These are phyloP conservation scores for Drosophila paulistorum DNA, from an alignment of 1,140 invertebrate species.

Conservation along the genomic window DNA sequence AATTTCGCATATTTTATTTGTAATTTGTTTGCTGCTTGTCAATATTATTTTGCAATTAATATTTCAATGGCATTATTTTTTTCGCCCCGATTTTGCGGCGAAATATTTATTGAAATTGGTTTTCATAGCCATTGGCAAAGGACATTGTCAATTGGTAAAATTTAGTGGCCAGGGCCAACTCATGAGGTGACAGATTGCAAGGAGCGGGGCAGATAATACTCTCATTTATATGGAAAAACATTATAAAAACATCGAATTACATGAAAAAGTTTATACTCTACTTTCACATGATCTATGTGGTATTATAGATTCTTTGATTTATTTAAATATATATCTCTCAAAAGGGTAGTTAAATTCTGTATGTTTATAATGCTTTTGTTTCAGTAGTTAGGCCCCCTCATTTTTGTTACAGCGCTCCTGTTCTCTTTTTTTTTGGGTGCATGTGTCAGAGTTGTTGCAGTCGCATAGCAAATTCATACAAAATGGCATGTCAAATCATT, in stretches of 20 bases:
- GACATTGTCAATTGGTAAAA: conserved; percentile 35
- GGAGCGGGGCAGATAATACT: no score
- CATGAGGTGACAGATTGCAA: neutral
- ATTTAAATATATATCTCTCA: no score
- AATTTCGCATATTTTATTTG: conserved; percentile 63
- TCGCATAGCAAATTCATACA: neutral
- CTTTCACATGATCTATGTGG: no score
- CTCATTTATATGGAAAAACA: no score
- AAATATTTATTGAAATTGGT: conserved; percentile 21
- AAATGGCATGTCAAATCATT: conserved; percentile 31
- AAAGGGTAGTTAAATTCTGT: no score
- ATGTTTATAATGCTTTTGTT: neutral
- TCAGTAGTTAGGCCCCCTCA: neutral
- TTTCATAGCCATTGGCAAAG: neutral
- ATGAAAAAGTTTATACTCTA: no score
- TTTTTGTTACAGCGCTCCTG: neutral
- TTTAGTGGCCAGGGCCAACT: neutral
- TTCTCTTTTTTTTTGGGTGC: neutral
- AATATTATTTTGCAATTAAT: conserved; percentile 79
- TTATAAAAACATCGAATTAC: no score
- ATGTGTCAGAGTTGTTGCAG: conserved; percentile 11
- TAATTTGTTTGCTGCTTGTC: conserved; percentile 62
- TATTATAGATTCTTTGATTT: no score
- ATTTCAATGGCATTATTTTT: conserved; percentile 49
- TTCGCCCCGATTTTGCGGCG: conserved; percentile 5